Base-by-base conservation (phyloP, 2,113 vertebrate species). In the Heterotis niloticus region DNA sequence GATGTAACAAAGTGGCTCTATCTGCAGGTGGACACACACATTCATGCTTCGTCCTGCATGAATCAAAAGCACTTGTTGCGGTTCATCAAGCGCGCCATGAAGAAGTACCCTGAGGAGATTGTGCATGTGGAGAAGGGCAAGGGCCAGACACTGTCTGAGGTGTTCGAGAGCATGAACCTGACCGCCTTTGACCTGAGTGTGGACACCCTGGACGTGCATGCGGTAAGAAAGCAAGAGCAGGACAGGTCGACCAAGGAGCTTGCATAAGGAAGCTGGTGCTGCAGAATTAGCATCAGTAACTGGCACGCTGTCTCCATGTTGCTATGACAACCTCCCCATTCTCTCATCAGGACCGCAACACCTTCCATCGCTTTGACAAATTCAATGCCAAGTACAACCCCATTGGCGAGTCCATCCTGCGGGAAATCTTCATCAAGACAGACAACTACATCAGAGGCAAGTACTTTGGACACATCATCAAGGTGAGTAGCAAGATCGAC, bases 381-480 rank as follows among this genome's bases (percentile, higher is more conserved):
- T 99, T 99, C 93, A 99, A 99, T 4, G 94, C 98, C 52, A 99
- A 98, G 86, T 99, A 99, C 86, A 99, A 99, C 85, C 98, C 97
- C 9, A 96, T 99, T 0, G 97, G 97, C 20, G 96, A 98, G 86
- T 98, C 95, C 70, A 95, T 98, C 80, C 95, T 98, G 67, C 85
- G 97, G 0, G 96, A 99, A 90, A 98, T 99, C 88, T 99, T 98
- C 90, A 96, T 99, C 85, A 99, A 99, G 91, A 97, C 96, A 0
- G 96, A 99, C 91, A 99, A 99, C 90, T 85, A 91, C 10, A 91
- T 96, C 57, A 90, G 94, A 20, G 96, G 97, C 75, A 97, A 98
- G 84, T 99, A 99, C 88, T 99, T 99, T 17, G 96, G 94, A 60
- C 94, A 94, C 82, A 96, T 99, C 83, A 94, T 99, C 88, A 99